A percentile compares a stretch with the other conserved stretches of the same genome.
These are phyloP conservation scores for Glossophaga mutica DNA, from an alignment of 2,797 vertebrate genomes.

Conservation along the genomic window DNA sequence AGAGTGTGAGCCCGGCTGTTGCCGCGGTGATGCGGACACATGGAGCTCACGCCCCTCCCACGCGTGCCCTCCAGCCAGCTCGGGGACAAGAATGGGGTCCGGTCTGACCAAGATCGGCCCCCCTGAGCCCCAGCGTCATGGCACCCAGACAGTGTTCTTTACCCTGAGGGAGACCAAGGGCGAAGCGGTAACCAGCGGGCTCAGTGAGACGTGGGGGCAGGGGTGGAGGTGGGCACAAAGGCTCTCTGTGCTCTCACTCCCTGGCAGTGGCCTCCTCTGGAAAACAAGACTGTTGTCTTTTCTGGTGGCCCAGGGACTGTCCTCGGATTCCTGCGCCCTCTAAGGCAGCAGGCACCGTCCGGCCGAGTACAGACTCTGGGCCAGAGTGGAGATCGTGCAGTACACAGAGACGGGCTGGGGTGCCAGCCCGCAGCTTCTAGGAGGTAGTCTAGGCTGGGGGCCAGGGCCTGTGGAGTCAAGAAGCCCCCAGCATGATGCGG, in stretches of 20 bases:
- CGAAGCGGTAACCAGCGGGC: too few relatives aligned
- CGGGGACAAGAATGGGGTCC: background rate
- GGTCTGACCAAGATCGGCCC: background rate
- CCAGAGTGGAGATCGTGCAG: accelerated
- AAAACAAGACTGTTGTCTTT: background rate
- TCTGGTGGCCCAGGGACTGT: background rate
- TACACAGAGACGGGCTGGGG: accelerated
- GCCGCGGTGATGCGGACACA: background rate
- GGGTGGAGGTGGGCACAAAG: background rate
- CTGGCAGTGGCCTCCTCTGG: background rate
- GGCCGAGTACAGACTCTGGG: background rate
- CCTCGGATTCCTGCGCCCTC: background rate
- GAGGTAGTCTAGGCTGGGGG: background rate
- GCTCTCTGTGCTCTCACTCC: accelerated
- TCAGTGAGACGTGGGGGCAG: background rate
- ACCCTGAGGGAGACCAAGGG: background rate
- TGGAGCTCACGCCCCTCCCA: background rate
- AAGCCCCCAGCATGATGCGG: background rate
- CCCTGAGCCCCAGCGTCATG: background rate
- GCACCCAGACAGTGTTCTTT: background rate
- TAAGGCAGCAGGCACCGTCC: accelerated
- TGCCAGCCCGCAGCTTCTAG: background rate
- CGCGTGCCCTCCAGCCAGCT: background rate
- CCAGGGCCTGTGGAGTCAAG: background rate
- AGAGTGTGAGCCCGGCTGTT: background rate